Evolutionary conservation across 2,113 vertebrate genomes (phyloP), one percentile per base, ranked within the genome.

Genomic region (Xiphophorus hellerii): DNA sequence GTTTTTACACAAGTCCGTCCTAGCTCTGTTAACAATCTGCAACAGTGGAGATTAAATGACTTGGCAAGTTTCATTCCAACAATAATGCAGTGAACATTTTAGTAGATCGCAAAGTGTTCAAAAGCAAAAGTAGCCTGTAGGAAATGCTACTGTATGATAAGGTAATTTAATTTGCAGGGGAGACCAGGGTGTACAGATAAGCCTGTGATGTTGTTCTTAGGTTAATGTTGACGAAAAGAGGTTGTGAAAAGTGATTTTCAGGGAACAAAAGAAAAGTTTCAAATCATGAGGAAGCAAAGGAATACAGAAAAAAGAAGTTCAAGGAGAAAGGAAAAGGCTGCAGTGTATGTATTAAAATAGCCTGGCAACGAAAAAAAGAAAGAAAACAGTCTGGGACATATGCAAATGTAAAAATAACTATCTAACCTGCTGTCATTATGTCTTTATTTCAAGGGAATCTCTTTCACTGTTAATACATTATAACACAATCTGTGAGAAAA

Each of bases 1-100:
- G 63, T 71, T 84, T 85, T 76, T 74, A 85, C 70, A 76, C 44
- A n/a, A 44, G 72, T 71, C 62, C 78, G 51, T 31, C 51, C 31
- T 65, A 5, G 8, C 65, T 77, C 65, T 39, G 61, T 62, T 63
- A 48, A 82, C 27, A 77, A 60, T 77, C 25, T 68, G 69, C 13
- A 62, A 58, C 61, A 60, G 67, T 62, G 64, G 66, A 64, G 61
- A 14, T 61, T 13, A 77, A 68, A 44, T 30, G 48, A 74, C 22
- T 58, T 20, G 25, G 42, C 65, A 62, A 37, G 20, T 62, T 73
- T 73, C 33, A n/a, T 13, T 63, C 39, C 9, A 71, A 62, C 35
- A 22, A 54, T 74, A 66, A 15, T 14, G 5, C 27, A 6, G 14
- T 31, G 25, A 30, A 35, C 58, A 48, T 62, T 62, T 29, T 15